phyloP scores from a whole-genome alignment of 53 echinoderm and acorn worm genomes.

The Stichopus horrens region DNA sequence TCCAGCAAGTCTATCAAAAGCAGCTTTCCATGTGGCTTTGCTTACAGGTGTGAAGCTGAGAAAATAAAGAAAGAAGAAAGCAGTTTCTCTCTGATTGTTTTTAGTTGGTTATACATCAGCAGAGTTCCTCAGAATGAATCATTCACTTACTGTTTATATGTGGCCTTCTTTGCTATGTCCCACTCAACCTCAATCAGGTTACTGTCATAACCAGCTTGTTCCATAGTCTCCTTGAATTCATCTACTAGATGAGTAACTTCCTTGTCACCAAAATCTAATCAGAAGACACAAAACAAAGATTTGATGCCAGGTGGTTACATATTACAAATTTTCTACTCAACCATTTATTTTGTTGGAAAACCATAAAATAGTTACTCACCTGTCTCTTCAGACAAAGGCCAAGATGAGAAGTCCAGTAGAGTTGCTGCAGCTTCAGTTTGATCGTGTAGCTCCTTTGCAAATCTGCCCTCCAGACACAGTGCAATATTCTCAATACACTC shows the following conservation, averaged over 20 bases:
- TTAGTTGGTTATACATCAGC: neutral
- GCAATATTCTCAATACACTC: too few relatives aligned
- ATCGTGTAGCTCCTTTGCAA: too few relatives aligned
- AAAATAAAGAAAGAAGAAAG: neutral
- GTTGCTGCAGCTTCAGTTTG: neutral
- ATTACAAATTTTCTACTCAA: too few relatives aligned
- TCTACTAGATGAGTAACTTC: constrained; percentile 17
- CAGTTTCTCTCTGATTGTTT: neutral
- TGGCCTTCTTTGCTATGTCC: constrained; percentile 6
- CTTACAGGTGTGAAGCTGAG: neutral
- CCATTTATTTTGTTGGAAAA: too few relatives aligned
- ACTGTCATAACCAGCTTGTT: neutral
- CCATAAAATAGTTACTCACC: neutral
- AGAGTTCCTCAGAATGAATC: neutral
- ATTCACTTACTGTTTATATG: neutral
- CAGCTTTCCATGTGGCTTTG: constrained; percentile 8
- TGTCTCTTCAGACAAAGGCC: neutral
- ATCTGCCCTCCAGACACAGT: too few relatives aligned
- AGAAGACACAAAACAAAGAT: neutral
- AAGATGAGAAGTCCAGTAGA: neutral
- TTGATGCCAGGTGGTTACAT: too few relatives aligned
- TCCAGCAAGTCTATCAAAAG: neutral
- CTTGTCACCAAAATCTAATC: constrained; percentile 9
- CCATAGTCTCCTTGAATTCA: neutral
- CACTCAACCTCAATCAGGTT: neutral